Evolutionary conservation across 2,888 invertebrate species (phyloP), one percentile per base, ranked within the genome.

Genomic region (Tubulanus polymorphus): DNA sequence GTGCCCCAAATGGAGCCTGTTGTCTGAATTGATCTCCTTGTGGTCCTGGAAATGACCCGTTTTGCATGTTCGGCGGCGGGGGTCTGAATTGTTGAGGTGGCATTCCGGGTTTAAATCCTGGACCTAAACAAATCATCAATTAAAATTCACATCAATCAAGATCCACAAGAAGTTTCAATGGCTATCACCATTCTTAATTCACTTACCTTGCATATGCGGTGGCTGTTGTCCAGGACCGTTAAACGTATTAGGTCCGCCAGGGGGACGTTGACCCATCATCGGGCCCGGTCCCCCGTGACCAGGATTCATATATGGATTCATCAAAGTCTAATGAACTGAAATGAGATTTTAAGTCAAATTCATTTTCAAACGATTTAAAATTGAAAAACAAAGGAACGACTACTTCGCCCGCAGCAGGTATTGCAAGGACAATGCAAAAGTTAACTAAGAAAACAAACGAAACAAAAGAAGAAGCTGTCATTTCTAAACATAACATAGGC

Each of bases 1-100:
- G 63, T 65, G 63, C 67, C 64, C 28, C 60, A 28, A 65, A 60
- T 15, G 61, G 64, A 53, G 62, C 63, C 53, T 65, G 64, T 52
- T 18, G 20, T 3, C 41, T 23, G 15, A 8, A 41, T 23, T 41
- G 41, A 15, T 41, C 41, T 5, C 41, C 41, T 15, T 41, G 41
- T 8, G 41, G 41, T 3, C 41, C 35, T 12, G 35, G 35, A 18
- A 41, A 20, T 8, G 20, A 20, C 6, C 41, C 41, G 23, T 41
- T 41, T 23, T 41, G 41, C n/a, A n/a, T n/a, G 18, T 41, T 18
- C 6, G 41, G 41, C 6, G 41, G 6, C 15, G 5, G 6, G 23
- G 20, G 20, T 8, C 41, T 23, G 23, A 41, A 41, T 23, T 8
- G 5, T 15, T 5, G 41, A 23, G 41, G 41, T 32, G 35, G 35